A percentile compares a stretch with the other conserved stretches of the same genome.
These are phyloP conservation scores for Luffia ferchaultella DNA, from an alignment of 2,888 invertebrate species.

Conservation along the genomic window DNA sequence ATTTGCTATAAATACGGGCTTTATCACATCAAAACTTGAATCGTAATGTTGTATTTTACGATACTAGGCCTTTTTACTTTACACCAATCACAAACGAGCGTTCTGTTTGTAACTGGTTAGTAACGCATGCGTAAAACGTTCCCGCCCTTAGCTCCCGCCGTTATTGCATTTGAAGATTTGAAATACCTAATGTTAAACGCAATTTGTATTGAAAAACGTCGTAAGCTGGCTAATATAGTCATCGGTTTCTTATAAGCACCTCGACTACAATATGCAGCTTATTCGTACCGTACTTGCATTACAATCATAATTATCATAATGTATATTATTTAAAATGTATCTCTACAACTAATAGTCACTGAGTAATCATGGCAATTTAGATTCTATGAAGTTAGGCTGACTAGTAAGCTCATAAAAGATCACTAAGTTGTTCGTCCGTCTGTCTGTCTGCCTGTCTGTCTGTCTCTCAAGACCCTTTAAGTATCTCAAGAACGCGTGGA, in stretches of 20 bases:
- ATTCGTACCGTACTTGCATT: not conserved
- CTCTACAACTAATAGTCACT: not conserved
- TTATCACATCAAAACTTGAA: too few species aligned
- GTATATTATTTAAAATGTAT: not conserved
- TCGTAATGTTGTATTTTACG: too few species aligned
- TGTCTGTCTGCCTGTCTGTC: too few species aligned
- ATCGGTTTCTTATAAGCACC: not conserved
- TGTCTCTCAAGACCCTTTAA: not conserved
- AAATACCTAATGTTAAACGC: too few species aligned
- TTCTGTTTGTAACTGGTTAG: too few species aligned
- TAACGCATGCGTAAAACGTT: too few species aligned
- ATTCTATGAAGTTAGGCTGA: not conserved
- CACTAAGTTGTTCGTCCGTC: not conserved
- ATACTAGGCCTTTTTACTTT: too few species aligned
- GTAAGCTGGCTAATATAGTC: not conserved
- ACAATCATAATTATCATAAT: not conserved
- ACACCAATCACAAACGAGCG: too few species aligned
- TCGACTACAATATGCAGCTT: not conserved
- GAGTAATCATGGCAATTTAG: not conserved
- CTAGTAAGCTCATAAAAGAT: not conserved
- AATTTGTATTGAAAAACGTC: too few species aligned
- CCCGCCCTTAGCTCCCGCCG: too few species aligned
- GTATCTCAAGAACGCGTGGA: not conserved
- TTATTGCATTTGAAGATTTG: too few species aligned
- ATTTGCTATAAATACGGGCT: too few species aligned